A percentile compares a stretch with the other conserved stretches of the same genome.
Evolutionary conservation across 1,140 invertebrate genomes (phyloP).

Genomic region (Colletes gigas): DNA sequence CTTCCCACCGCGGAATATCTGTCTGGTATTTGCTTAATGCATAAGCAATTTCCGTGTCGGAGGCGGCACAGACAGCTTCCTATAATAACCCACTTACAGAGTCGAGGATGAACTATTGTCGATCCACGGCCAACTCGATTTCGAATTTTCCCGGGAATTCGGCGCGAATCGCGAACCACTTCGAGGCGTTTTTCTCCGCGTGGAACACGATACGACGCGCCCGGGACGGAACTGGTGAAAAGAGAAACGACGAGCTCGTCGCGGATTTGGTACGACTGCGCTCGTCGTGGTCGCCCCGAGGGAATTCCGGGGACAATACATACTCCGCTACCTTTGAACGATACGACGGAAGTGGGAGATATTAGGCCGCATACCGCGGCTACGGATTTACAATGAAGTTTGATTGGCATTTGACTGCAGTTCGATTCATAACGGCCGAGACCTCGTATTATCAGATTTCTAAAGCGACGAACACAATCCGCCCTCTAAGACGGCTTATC

Average conservation of each 20-base stretch:
- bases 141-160: constrained; percentile 11
- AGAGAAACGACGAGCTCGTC: constrained; percentile 3
- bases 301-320: constrained; percentile 43
- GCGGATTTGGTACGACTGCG: not conserved
- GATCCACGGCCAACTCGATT: constrained; percentile 33
- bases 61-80: constrained; percentile 74
- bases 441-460: constrained; percentile 19
- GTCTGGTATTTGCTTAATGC: constrained; percentile 78
- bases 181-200: constrained; percentile 15
- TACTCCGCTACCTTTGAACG: constrained; percentile 28
- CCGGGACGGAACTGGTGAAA: not conserved
- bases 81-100: constrained; percentile 78
- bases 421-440: constrained; percentile 25
- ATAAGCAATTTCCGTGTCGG: constrained; percentile 79
- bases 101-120: constrained; percentile 66
- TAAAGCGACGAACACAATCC: constrained; percentile 7
- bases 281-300: constrained; percentile 2
- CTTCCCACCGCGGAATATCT: constrained; percentile 53
- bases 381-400: constrained; percentile 46
- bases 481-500: not conserved
- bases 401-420: constrained; percentile 42
- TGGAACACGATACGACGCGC: not conserved
- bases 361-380: constrained; percentile 44
- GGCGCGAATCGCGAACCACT: constrained; percentile 16
- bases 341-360: constrained; percentile 46